A percentile compares a stretch with the other conserved stretches of the same genome.
Conservation (phyloP, 2,113 vertebrate genomes). For the Ceratotherium simum region DNA sequence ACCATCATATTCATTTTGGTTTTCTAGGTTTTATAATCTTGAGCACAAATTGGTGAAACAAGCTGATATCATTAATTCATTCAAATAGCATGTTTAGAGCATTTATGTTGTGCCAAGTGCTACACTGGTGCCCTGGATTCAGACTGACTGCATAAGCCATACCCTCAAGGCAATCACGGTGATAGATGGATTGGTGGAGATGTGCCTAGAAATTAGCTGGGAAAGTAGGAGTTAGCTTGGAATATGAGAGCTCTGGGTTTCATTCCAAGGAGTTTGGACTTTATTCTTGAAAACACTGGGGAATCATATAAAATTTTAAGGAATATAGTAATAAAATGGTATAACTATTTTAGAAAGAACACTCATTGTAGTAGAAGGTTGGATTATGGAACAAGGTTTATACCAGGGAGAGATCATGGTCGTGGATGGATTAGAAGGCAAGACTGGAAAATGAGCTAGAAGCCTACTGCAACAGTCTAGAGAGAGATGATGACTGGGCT, state of each 20-base stretch:
- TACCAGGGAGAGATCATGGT: too few relatives aligned
- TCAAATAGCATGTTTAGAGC: not conserved
- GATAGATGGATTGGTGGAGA: fast-evolving
- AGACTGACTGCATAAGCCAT: not conserved
- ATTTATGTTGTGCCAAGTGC: not conserved
- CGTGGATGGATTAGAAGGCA: not conserved
- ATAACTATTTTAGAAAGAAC: not conserved
- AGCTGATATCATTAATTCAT: not conserved
- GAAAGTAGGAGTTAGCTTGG: not conserved
- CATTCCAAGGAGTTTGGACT: not conserved
- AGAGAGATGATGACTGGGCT: not conserved
- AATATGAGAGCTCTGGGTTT: not conserved
- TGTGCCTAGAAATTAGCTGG: not conserved
- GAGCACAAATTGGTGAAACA: not conserved
- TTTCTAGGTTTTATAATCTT: not conserved
- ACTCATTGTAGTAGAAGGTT: not conserved
- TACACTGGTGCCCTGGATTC: not conserved
- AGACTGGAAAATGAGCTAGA: not conserved
- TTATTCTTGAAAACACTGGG: not conserved
- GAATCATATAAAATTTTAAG: not conserved
- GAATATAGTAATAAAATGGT: not conserved
- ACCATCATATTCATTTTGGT: not conserved
- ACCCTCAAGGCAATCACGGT: not conserved
- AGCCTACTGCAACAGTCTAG: not conserved
- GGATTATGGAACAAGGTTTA: not conserved